phyloP scores from a whole-genome alignment of 2,888 invertebrate species.

The Phalera bucephala region DNA sequence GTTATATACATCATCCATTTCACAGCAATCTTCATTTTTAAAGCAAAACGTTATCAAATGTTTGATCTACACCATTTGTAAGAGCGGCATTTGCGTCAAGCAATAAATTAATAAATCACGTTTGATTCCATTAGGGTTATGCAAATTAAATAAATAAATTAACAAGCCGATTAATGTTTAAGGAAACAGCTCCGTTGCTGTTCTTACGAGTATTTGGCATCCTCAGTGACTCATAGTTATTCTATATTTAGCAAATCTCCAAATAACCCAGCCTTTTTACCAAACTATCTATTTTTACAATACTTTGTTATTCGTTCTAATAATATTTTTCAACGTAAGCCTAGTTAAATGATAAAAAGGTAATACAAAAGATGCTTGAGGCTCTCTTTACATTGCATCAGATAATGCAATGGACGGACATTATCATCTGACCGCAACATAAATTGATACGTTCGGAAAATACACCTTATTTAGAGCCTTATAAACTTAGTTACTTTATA shows the following conservation, averaged over 20 bases:
- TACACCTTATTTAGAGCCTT: too few relatives aligned
- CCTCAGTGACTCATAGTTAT: slow-evolving; percentile 13
- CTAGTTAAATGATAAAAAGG: neutral
- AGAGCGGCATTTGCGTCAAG: slow-evolving; percentile 6
- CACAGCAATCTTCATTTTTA: neutral
- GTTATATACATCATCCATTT: too few relatives aligned
- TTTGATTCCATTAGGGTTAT: slow-evolving; percentile 6
- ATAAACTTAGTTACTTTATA: too few relatives aligned
- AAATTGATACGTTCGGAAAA: too few relatives aligned
- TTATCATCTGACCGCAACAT: neutral
- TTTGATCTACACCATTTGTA: neutral
- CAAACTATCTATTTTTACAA: neutral
- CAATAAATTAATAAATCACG: slow-evolving; percentile 6
- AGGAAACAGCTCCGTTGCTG: slow-evolving; percentile 20
- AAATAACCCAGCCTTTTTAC: neutral
- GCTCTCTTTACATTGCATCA: neutral
- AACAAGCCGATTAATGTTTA: slow-evolving; percentile 18
- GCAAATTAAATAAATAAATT: slow-evolving; percentile 16
- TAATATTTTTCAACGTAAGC: neutral
- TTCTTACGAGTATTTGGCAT: neutral
- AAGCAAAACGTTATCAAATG: neutral
- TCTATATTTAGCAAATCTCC: neutral
- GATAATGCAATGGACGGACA: neutral
- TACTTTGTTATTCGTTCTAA: neutral
- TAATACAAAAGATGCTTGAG: too few relatives aligned